Base-by-base conservation (phyloP, 1,140 invertebrate genomes). In the Drosophila bocqueti region DNA sequence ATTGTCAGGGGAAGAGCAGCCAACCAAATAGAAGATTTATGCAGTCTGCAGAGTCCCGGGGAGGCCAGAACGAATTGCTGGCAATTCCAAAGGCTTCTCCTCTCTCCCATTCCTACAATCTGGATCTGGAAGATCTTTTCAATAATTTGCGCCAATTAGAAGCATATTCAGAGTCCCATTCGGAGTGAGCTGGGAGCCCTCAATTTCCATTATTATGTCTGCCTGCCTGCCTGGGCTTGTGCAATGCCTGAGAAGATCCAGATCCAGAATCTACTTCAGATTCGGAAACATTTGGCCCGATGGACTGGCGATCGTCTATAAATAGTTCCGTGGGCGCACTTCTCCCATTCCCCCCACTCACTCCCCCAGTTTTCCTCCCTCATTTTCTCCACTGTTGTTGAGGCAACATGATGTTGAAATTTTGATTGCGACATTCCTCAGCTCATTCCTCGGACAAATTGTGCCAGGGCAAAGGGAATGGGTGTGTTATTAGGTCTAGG, bases 391-490 rank as follows among this genome's bases (percentile, higher is more conserved):
- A 4, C 67, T 43, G n/a, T 31, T 29, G 34, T 42, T 55, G 67
- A 42, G 42, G 68, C 71, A 89, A 84, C 85, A 84, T 57, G 85
- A 89, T 89, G 85, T 89, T 90, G 86, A 89, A 89, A 89, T 90
- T 89, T 90, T 91, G 85, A 89, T 89, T 89, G 85, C 85, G 86
- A 89, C 85, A 89, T 89, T 89, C 81, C 76, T 79, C 58, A 29
- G 81, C 68, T 50, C 59, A 63, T 69, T 76, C 68, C 57, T 42
- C 26, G 55, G 54, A 90, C 84, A 89, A 89, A 89, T 89, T 89
- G 84, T 81, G 81, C 74, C 59, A 72, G 68, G 62, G 74, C 46
- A 66, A 64, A 65, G 75, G 52, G 49, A 38, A 43, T 66, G 47
- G 52, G 67, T 46, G 13, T 58, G 18, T 60, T 43, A 65, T 79